Conservation (phyloP, 2,888 invertebrate species). For the Ptilodon capucinus region DNA sequence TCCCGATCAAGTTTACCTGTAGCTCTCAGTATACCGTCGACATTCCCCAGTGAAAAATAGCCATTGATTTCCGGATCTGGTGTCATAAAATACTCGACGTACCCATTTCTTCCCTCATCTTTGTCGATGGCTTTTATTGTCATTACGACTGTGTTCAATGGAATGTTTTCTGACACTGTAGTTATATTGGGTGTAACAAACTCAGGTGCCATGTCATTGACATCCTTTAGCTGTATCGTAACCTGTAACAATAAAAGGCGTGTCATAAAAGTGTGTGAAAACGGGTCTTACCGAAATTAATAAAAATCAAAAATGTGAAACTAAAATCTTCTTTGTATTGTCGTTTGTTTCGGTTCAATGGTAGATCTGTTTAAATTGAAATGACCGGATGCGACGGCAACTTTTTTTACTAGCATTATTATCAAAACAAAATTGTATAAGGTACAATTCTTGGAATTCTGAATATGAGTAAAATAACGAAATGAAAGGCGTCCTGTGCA, state of each 20-base stretch:
- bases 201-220: slow-evolving; percentile 95
- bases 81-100: slow-evolving; percentile 92
- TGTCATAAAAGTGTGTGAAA: slow-evolving; percentile 22
- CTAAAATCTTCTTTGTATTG: slow-evolving; percentile 6
- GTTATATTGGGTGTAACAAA: slow-evolving; percentile 92
- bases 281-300: slow-evolving; percentile 18
- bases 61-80: slow-evolving; percentile 85
- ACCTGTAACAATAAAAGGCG: slow-evolving; percentile 83
- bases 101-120: slow-evolving; percentile 95
- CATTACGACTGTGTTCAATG: slow-evolving; percentile 93
- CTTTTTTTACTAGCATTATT: slow-evolving; percentile 3
- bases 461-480: slow-evolving; percentile 20
- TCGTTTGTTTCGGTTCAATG: slow-evolving; percentile 12
- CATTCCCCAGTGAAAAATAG: slow-evolving; percentile 91
- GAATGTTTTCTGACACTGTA: slow-evolving; percentile 91
- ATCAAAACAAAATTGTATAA: slow-evolving; percentile 8
- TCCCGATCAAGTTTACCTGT: slow-evolving; percentile 94
- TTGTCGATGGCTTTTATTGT: slow-evolving; percentile 94
- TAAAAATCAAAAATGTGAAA: slow-evolving; percentile 17
- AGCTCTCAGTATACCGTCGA: slow-evolving; percentile 93
- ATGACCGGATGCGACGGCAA: slow-evolving; percentile 12
- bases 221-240: slow-evolving; percentile 92
- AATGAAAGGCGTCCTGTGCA: slow-evolving; percentile 15
- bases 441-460: slow-evolving; percentile 11
- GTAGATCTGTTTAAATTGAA: slow-evolving; percentile 7